Evolutionary conservation across 2,113 vertebrate genomes (phyloP).

Genomic region (Opisthocomus hoazin): DNA sequence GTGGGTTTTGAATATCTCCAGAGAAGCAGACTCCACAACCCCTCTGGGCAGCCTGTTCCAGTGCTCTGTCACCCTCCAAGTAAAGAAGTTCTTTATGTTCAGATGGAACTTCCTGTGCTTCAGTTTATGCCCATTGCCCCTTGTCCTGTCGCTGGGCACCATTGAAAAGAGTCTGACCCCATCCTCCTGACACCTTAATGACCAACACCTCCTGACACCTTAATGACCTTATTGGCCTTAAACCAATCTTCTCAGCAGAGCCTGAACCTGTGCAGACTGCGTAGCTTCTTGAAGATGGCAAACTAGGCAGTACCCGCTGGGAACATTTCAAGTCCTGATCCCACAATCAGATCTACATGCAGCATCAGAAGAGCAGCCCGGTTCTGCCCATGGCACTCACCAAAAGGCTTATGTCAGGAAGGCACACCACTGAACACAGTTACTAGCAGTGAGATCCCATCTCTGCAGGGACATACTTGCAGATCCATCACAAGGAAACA

Average conservation of each 20-base stretch:
- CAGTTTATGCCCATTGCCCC: no score
- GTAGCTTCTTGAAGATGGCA: neutral
- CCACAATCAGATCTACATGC: fast-evolving
- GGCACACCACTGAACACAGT: neutral
- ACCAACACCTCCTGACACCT: no score
- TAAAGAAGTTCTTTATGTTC: no score
- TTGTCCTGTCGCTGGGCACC: no score
- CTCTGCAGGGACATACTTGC: neutral
- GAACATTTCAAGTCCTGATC: neutral
- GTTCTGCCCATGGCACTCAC: neutral
- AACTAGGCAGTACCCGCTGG: neutral
- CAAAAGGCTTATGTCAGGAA: neutral
- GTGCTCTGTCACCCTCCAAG: no score
- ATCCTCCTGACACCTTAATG: no score
- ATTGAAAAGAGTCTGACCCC: no score
- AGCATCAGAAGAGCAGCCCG: neutral
- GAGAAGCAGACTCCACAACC: no score
- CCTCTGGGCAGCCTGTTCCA: no score
- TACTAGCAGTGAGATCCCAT: neutral
- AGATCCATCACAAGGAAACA: neutral
- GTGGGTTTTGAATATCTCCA: no score
- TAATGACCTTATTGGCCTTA: no score
- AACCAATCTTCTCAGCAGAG: neutral
- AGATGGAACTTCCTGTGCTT: no score
- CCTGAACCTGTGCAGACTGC: neutral